These are phyloP conservation scores for Marasmarcha lunaedactyla DNA, from an alignment of 2,888 invertebrate species.

Conservation along the genomic window DNA sequence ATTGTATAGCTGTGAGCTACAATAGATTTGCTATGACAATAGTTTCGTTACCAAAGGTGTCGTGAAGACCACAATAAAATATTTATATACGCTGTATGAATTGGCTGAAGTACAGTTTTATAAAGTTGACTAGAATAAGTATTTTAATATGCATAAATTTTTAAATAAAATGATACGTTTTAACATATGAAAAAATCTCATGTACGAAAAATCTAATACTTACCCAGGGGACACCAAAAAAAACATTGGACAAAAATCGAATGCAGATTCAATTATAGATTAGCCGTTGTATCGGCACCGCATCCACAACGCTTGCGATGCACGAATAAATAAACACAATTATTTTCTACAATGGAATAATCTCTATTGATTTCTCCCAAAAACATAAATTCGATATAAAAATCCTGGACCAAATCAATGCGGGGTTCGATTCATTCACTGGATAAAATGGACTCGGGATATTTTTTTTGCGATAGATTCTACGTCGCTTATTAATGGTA, in stretches of 20 bases:
- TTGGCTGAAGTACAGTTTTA: too few species aligned
- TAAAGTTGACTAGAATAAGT: too few species aligned
- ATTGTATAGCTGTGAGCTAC: constrained; percentile 17
- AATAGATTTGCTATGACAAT: constrained; percentile 19
- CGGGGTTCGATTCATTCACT: constrained; percentile 38
- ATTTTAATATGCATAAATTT: too few species aligned
- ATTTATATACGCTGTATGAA: too few species aligned
- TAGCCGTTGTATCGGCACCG: constrained; percentile 56
- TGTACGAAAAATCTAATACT: too few species aligned
- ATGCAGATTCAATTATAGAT: constrained; percentile 69
- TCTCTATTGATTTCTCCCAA: constrained; percentile 54
- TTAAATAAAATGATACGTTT: too few species aligned
- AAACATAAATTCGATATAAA: constrained; percentile 38
- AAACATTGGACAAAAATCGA: constrained; percentile 54
- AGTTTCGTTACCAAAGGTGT: constrained; percentile 10
- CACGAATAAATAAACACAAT: constrained; percentile 70
- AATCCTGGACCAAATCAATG: constrained; percentile 38
- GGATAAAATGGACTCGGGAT: constrained; percentile 42
- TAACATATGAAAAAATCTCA: too few species aligned
- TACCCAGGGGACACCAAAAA: constrained; percentile 22
- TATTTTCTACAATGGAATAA: constrained; percentile 57
- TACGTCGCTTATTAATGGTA: constrained; percentile 47
- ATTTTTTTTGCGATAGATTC: constrained; percentile 50
- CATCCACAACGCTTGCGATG: constrained; percentile 55
- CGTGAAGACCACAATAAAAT: neutral